Percentiles rank a stretch among this genome's conserved stretches.
Evolutionary conservation across 2,113 vertebrate species (phyloP).

Genomic region (Gymnobelideus leadbeateri): DNA sequence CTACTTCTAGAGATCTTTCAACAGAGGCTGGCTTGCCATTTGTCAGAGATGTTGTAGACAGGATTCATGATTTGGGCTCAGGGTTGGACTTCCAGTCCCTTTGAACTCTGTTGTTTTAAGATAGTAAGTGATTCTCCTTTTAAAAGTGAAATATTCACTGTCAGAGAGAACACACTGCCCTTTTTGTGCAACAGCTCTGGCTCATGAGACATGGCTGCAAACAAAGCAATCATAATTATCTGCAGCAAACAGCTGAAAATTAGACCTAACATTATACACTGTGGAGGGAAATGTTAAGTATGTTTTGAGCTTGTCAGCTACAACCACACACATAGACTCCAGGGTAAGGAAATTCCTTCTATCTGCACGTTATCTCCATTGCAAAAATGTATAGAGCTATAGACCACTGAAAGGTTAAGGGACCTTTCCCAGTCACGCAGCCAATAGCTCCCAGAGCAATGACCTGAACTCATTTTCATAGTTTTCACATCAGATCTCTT

Average conservation of each 20-base stretch:
- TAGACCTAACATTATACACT: neutral
- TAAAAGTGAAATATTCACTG: neutral
- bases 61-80: neutral
- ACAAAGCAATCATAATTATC: neutral
- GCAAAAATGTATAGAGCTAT: neutral
- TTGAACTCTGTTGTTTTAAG: neutral
- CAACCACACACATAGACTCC: neutral
- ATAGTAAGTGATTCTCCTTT: neutral
- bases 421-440: neutral
- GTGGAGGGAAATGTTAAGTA: neutral
- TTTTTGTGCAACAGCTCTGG: neutral
- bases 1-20: neutral
- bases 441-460: neutral
- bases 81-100: neutral
- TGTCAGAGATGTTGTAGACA: neutral
- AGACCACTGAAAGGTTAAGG: neutral
- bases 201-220: neutral
- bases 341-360: neutral
- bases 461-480: neutral
- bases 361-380: neutral
- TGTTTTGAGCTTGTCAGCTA: neutral
- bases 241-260: neutral
- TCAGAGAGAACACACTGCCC: neutral
- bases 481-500: neutral
- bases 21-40: neutral